Evolutionary conservation across 1,140 invertebrate genomes (phyloP).

Genomic region (Ptiloglossa arizonensis): DNA sequence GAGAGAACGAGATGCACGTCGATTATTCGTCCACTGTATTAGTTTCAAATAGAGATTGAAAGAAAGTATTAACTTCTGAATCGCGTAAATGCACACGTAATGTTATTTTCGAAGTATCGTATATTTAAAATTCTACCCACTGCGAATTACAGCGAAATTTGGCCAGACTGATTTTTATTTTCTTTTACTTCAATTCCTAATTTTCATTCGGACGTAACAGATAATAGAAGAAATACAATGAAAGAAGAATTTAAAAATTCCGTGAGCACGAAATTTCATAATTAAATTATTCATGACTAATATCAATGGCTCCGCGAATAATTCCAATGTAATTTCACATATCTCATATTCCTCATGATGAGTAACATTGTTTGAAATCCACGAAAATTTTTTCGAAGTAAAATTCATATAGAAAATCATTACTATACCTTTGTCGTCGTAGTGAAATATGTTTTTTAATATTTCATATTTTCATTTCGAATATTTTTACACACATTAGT

Average conservation of each 20-base stretch:
- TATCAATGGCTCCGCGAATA: neutral
- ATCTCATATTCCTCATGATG: neutral
- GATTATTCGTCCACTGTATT: too few relatives aligned
- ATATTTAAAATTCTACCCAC: too few relatives aligned
- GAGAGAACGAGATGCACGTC: too few relatives aligned
- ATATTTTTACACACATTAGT: neutral
- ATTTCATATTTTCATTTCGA: neutral
- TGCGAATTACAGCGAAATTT: too few relatives aligned
- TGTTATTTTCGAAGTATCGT: too few relatives aligned
- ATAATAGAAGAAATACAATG: neutral
- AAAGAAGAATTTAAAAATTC: neutral
- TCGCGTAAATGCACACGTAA: too few relatives aligned
- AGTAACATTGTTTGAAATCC: neutral
- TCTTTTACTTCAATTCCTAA: too few relatives aligned
- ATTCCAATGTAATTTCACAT: constrained; percentile 7
- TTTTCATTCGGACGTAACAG: neutral
- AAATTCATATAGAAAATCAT: neutral
- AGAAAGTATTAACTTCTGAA: too few relatives aligned
- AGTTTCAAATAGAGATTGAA: too few relatives aligned
- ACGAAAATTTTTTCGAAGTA: neutral
- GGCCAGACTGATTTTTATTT: too few relatives aligned
- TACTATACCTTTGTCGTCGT: neutral
- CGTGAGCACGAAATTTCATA: neutral
- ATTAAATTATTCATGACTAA: constrained; percentile 6
- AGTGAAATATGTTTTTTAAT: neutral